phyloP scores from a whole-genome alignment of 2,888 invertebrate genomes.

The Melanostoma scalare region DNA sequence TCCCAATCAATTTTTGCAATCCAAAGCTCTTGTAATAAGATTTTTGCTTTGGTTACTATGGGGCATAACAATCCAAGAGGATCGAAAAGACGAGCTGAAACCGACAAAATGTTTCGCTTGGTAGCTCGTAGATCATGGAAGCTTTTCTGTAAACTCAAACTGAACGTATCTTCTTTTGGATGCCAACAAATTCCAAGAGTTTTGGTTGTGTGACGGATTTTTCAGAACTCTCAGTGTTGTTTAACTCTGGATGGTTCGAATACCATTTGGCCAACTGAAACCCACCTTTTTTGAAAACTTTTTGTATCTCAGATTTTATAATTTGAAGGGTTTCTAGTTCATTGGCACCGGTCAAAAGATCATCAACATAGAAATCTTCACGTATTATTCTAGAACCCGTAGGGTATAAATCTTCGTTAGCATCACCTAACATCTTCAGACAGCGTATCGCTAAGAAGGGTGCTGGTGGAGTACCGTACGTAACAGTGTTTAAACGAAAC shows the following conservation, averaged over 20 bases:
- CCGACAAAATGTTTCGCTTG: constrained; percentile 28
- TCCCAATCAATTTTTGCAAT: constrained; percentile 43
- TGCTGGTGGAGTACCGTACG: constrained; percentile 19
- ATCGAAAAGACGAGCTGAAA: constrained; percentile 1
- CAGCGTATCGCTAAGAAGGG: constrained; percentile 10
- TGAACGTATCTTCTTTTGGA: constrained; percentile 25
- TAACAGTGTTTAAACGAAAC: constrained; percentile 15
- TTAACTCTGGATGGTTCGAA: constrained; percentile 36
- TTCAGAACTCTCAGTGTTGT: constrained; percentile 18
- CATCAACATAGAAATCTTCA: not conserved
- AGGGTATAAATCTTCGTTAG: too few species aligned
- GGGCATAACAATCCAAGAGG: not conserved
- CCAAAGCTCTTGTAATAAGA: constrained; percentile 38
- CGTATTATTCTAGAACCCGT: too few species aligned
- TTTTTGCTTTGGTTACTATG: constrained; percentile 40
- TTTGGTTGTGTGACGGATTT: constrained; percentile 14
- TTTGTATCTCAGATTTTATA: constrained; percentile 14
- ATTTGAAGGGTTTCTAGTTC: constrained; percentile 21
- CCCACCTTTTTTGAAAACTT: constrained; percentile 2
- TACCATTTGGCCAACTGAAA: constrained; percentile 40
- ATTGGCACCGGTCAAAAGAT: constrained; percentile 32
- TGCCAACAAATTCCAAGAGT: constrained; percentile 27
- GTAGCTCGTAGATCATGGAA: too few species aligned
- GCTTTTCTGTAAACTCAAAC: constrained; percentile 15
- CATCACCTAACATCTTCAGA: too few species aligned